phyloP scores from a whole-genome alignment of 2,888 invertebrate genomes.

The Volucella bombylans region DNA sequence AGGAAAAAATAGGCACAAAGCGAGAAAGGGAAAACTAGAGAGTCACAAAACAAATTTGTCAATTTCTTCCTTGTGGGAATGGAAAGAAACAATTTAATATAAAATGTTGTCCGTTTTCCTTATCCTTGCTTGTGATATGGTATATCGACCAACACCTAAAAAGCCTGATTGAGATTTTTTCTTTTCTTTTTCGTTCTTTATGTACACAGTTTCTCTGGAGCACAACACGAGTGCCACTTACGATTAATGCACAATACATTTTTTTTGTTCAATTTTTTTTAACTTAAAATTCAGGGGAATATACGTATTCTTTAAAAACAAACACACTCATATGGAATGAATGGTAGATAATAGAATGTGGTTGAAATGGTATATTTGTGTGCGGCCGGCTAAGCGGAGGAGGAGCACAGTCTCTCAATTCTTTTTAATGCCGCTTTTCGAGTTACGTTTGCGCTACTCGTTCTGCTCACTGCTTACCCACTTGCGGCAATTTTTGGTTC shows the following conservation, averaged over 20 bases:
- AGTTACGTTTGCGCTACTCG: conserved; percentile 11
- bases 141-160: conserved; percentile 16
- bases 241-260: background rate
- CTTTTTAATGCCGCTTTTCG: background rate
- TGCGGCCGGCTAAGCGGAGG: background rate
- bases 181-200: background rate
- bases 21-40: conserved; percentile 4
- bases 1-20: background rate
- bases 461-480: conserved; percentile 3
- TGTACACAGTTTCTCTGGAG: background rate
- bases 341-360: background rate
- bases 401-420: background rate
- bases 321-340: background rate
- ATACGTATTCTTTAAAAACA: background rate
- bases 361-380: background rate
- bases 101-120: background rate
- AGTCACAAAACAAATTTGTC: too few species aligned
- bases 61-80: background rate
- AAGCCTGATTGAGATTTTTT: background rate
- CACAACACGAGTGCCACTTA: background rate
- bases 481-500: conserved; percentile 16
- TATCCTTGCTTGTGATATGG: background rate
- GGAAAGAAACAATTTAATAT: conserved; percentile 1
- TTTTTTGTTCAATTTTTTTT: background rate
- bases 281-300: background rate